Conservation (phyloP, 2,797 vertebrate species). For the Hippocampus kuda region DNA sequence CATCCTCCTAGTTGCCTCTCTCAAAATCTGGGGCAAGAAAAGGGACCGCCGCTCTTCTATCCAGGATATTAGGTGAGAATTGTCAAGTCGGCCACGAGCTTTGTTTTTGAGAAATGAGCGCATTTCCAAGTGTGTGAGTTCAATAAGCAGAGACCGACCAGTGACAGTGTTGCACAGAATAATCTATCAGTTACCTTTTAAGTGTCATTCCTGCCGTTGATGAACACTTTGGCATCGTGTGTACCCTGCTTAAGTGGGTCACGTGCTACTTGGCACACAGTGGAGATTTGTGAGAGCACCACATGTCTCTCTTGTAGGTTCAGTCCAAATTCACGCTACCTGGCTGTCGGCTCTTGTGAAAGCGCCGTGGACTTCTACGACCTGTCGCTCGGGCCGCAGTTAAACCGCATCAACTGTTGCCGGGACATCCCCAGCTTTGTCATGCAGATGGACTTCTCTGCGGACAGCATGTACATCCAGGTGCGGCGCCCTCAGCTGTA, state of each 20-base stretch:
- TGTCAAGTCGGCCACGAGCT: neutral
- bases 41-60: constrained; percentile 86
- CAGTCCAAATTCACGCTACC: constrained; percentile 87
- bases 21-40: constrained; percentile 98
- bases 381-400: constrained; percentile 82
- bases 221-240: no score
- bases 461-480: constrained; percentile 74
- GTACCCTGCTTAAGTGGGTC: no score
- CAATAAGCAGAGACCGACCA: no score
- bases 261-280: neutral
- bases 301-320: constrained; percentile 66
- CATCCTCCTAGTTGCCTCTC: constrained; percentile 86
- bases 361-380: constrained; percentile 92
- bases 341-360: constrained; percentile 91
- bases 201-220: no score
- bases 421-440: constrained; percentile 93
- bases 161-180: no score
- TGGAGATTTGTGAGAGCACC: neutral
- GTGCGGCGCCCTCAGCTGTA: constrained; percentile 26
- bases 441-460: constrained; percentile 95
- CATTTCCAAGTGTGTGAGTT: no score
- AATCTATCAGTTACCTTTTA: no score
- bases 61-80: constrained; percentile 84
- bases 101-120: neutral
- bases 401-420: constrained; percentile 92